Percentiles rank a stretch among this genome's conserved stretches.
These are phyloP conservation scores for Amphiprion percula DNA, from an alignment of 2,113 vertebrate species.

Conservation along the genomic window DNA sequence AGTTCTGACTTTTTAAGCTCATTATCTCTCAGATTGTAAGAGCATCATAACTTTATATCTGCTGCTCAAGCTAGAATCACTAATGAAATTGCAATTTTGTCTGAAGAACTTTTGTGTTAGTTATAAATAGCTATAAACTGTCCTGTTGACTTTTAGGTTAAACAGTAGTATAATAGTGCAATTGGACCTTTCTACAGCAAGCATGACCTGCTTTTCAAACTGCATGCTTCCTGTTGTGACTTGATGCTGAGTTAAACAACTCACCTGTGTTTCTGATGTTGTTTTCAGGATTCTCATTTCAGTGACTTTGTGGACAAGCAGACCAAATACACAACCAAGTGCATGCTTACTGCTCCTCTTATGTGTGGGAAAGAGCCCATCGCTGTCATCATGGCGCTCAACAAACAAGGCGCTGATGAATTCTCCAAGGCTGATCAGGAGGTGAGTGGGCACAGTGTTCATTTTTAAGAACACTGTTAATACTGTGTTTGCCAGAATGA, in stretches of 20 bases:
- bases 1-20: neutral
- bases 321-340: conserved; percentile 88
- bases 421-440: conserved; percentile 91
- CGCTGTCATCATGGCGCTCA: conserved; percentile 89
- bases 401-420: conserved; percentile 85
- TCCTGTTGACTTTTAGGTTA: neutral
- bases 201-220: too few species aligned
- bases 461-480: neutral
- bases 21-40: neutral
- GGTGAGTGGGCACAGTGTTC: conserved; percentile 74
- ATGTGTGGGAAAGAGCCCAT: conserved; percentile 87
- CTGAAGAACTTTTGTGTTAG: neutral
- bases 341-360: conserved; percentile 84
- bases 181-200: too few species aligned
- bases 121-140: too few species aligned
- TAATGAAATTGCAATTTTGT: neutral
- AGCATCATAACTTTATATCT: neutral
- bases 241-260: too few species aligned
- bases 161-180: neutral
- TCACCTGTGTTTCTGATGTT: neutral
- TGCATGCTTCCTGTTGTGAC: too few species aligned
- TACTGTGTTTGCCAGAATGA: neutral
- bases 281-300: conserved; percentile 88
- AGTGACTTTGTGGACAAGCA: conserved; percentile 89
- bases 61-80: neutral